phyloP scores from a whole-genome alignment of 1,140 invertebrate species.

The Caerostris darwini region DNA sequence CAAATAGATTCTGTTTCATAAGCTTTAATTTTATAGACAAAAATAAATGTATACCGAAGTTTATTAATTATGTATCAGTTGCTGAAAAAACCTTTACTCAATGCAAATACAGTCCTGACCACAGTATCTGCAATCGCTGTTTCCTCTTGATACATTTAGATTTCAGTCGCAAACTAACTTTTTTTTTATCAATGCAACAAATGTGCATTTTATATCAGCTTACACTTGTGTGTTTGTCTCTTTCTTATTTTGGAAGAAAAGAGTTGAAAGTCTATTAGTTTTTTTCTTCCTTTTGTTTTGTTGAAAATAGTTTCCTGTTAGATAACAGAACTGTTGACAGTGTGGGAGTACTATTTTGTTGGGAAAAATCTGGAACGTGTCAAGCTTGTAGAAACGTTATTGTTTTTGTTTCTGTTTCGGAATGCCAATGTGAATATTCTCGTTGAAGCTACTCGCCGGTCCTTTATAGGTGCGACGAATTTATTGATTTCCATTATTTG shows the following conservation, averaged over 20 bases:
- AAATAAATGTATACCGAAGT: background rate
- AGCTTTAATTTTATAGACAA: background rate
- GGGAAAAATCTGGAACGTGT: background rate
- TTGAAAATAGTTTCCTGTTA: background rate
- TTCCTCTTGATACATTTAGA: background rate
- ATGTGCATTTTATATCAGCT: background rate
- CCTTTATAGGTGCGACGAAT: background rate
- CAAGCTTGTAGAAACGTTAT: background rate
- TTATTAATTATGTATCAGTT: background rate
- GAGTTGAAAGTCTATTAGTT: background rate
- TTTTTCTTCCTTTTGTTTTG: background rate
- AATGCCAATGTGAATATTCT: background rate
- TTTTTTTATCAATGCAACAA: background rate
- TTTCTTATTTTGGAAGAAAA: background rate
- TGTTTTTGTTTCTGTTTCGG: background rate
- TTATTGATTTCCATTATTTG: background rate
- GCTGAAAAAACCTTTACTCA: background rate
- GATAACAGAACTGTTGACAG: background rate
- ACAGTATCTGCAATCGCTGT: background rate
- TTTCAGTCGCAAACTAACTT: background rate
- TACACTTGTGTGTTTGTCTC: background rate
- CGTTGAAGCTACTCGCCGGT: background rate
- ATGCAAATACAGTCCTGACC: background rate
- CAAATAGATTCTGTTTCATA: too few species aligned
- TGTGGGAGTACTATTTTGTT: background rate